Percentiles rank a stretch among this genome's conserved stretches.
Evolutionary conservation across 2,113 vertebrate species (phyloP).

Genomic region (Orthonyx spaldingii): DNA sequence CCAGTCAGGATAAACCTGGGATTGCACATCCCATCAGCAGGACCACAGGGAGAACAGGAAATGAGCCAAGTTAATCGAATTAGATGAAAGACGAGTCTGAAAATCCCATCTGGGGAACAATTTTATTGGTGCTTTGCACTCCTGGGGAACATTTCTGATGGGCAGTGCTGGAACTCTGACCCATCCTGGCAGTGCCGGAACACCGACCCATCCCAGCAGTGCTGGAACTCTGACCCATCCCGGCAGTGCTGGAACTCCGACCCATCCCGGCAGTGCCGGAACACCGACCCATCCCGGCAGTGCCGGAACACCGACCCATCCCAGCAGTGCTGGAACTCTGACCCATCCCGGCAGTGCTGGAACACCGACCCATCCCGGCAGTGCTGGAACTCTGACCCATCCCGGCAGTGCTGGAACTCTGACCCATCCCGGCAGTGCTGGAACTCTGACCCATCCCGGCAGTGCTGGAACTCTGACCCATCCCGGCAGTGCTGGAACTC

Average conservation of each 20-base stretch:
- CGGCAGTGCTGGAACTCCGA: not conserved
- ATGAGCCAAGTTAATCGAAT: slow-evolving; percentile 47
- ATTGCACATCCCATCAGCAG: not conserved
- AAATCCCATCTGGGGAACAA: slow-evolving; percentile 27
- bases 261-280: not conserved
- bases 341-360: not conserved
- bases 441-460: not conserved
- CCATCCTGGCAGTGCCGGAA: not conserved
- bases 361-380: not conserved
- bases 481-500: not conserved
- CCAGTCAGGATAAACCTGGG: slow-evolving; percentile 2
- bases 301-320: not conserved
- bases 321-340: not conserved
- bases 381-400: not conserved
- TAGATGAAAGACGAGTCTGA: slow-evolving; percentile 18
- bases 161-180: not conserved
- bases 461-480: not conserved
- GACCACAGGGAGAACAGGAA: slow-evolving; percentile 39
- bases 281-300: not conserved
- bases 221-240: not conserved
- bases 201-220: not conserved
- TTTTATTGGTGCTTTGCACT: slow-evolving; percentile 14
- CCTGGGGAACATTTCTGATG: not conserved
- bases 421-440: not conserved
- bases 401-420: not conserved